phyloP scores from a whole-genome alignment of 2,797 vertebrate species.

The Urophycis tenuis region DNA sequence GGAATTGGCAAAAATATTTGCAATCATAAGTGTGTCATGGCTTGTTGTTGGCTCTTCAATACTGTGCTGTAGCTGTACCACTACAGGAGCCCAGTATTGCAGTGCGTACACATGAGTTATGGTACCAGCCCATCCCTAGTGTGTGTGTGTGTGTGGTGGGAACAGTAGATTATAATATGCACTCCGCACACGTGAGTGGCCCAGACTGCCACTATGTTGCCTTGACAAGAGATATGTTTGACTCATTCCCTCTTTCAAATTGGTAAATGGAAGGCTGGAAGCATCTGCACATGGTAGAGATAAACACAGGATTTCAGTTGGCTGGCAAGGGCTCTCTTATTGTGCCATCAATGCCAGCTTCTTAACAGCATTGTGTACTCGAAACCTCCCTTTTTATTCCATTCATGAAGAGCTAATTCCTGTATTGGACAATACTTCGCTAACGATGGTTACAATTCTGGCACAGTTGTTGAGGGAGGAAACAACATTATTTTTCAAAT shows the following conservation, averaged over 20 bases:
- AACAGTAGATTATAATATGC: neutral
- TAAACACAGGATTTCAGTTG: conserved; percentile 7
- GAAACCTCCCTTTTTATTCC: neutral
- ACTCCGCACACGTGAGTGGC: conserved; percentile 16
- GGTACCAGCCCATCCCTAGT: too few species aligned
- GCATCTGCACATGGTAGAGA: neutral
- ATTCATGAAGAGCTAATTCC: too few species aligned
- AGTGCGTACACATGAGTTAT: too few species aligned
- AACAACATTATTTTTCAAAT: too few species aligned
- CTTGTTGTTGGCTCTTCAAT: too few species aligned
- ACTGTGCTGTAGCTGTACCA: too few species aligned
- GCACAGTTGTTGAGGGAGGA: too few species aligned
- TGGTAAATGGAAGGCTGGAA: neutral
- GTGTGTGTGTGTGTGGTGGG: neutral
- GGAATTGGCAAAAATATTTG: too few species aligned
- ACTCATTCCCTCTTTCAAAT: conserved; percentile 15
- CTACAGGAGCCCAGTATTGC: too few species aligned
- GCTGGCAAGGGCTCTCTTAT: neutral
- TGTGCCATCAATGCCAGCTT: neutral
- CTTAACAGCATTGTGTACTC: neutral
- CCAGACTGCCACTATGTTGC: conserved; percentile 39
- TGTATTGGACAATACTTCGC: too few species aligned
- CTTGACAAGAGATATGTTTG: conserved; percentile 37
- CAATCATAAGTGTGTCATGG: too few species aligned
- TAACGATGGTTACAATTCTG: too few species aligned